Evolutionary conservation across 2,797 vertebrate species (phyloP).

Genomic region (Carduelis carduelis): DNA sequence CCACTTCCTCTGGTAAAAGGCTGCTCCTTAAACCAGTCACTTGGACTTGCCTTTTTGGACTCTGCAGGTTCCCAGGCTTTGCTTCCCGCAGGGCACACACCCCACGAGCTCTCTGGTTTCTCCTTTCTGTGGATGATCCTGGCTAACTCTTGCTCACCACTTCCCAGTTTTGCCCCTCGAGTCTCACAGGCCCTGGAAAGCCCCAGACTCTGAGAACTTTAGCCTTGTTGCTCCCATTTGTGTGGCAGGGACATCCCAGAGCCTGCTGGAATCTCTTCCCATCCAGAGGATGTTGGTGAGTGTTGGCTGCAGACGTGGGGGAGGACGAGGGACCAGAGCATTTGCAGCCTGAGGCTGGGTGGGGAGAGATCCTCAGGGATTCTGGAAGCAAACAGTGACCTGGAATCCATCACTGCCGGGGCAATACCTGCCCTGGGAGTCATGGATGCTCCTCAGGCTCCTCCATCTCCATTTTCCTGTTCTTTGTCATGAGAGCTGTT

Average conservation of each 20-base stretch:
- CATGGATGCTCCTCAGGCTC: neutral
- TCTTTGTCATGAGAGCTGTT: rapidly evolving
- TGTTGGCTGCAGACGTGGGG: neutral
- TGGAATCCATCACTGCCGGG: neutral
- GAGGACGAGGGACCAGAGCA: neutral
- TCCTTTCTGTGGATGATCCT: neutral
- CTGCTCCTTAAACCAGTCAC: constrained; percentile 18
- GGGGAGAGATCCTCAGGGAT: neutral
- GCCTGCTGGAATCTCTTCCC: neutral
- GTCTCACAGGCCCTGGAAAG: neutral
- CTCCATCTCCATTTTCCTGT: neutral
- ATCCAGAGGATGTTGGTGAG: neutral
- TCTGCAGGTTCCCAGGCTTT: constrained; percentile 22
- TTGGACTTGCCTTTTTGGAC: constrained; percentile 27
- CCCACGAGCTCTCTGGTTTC: neutral
- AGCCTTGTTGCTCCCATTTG: neutral
- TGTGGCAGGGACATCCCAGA: neutral
- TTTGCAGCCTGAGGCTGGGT: neutral
- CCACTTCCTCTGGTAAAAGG: neutral
- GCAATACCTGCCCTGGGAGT: neutral
- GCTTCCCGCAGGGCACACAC: constrained; percentile 1
- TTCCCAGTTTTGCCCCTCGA: neutral
- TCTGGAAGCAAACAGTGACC: neutral
- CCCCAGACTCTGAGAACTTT: neutral
- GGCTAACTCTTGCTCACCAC: neutral